A percentile compares a stretch with the other conserved stretches of the same genome.
Conservation (phyloP, 2,113 vertebrate species). For the Hepsetus odoe region DNA sequence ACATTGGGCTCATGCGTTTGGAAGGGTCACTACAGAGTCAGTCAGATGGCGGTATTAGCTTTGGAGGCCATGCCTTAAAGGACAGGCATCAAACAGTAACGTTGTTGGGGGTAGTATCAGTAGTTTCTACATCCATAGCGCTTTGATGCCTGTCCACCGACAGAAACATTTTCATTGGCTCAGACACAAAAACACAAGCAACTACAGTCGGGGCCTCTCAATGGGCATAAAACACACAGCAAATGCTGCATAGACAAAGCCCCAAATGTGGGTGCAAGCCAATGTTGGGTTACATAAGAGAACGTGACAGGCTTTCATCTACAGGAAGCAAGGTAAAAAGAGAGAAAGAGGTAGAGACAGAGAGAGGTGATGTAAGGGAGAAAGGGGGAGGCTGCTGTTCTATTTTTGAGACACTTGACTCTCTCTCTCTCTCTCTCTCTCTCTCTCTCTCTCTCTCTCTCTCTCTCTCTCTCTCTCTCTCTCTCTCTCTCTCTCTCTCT, state of each 20-base stretch:
- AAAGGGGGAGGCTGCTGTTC: conserved; percentile 37
- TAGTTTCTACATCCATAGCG: not conserved
- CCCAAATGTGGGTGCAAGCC: conserved; percentile 48
- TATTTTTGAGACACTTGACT: conserved; percentile 52
- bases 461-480: not conserved
- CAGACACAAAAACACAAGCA: conserved; percentile 5
- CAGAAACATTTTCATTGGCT: not conserved
- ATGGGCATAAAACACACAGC: conserved; percentile 26
- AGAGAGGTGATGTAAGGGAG: conserved; percentile 40
- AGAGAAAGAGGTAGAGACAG: conserved; percentile 44
- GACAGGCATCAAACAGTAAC: conserved; percentile 28
- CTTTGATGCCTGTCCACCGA: conserved; percentile 26
- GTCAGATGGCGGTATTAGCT: not conserved
- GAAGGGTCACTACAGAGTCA: conserved; percentile 11
- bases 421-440: conserved; percentile 16
- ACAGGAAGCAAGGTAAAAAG: conserved; percentile 46
- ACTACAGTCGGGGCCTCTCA: conserved; percentile 2
- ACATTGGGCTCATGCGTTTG: conserved; percentile 16
- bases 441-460: not conserved
- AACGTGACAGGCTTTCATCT: conserved; percentile 66
- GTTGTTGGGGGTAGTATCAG: not conserved
- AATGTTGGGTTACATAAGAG: conserved; percentile 58
- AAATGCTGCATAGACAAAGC: conserved; percentile 24
- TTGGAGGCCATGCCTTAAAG: conserved; percentile 18
- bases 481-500: not conserved